Conservation (phyloP, 2,797 vertebrate genomes). For the Pachyuromys duprasi region DNA sequence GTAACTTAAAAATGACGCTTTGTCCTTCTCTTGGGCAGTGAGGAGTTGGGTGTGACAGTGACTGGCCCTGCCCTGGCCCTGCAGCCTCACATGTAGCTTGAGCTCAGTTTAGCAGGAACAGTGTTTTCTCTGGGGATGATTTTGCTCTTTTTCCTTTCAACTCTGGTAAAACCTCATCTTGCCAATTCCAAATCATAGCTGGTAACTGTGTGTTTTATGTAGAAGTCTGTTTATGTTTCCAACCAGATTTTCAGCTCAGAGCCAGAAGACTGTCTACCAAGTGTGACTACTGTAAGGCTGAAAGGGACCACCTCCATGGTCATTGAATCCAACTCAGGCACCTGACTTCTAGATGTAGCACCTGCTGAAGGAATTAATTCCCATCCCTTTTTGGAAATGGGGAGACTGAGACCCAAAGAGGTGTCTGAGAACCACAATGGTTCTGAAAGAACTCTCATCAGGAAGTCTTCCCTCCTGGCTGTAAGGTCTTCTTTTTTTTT, state of each 20-base stretch:
- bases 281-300: conserved; percentile 9
- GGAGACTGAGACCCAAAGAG: conserved; percentile 3
- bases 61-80: background rate
- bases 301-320: conserved; percentile 3
- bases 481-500: background rate
- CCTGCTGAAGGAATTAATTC: background rate
- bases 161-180: conserved; percentile 57
- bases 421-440: background rate
- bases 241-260: conserved; percentile 66
- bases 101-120: background rate
- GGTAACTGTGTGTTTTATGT: conserved; percentile 75
- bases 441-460: background rate
- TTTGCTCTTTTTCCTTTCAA: conserved; percentile 45
- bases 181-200: conserved; percentile 70
- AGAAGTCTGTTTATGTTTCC: conserved; percentile 78
- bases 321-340: background rate
- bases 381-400: background rate
- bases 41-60: background rate
- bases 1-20: background rate
- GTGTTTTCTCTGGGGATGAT: background rate
- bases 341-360: background rate
- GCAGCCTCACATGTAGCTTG: background rate
- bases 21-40: background rate
- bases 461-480: background rate
- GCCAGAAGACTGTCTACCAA: conserved; percentile 65